Base-by-base conservation (phyloP, 2,888 invertebrate species). In the Junonia oenone region DNA sequence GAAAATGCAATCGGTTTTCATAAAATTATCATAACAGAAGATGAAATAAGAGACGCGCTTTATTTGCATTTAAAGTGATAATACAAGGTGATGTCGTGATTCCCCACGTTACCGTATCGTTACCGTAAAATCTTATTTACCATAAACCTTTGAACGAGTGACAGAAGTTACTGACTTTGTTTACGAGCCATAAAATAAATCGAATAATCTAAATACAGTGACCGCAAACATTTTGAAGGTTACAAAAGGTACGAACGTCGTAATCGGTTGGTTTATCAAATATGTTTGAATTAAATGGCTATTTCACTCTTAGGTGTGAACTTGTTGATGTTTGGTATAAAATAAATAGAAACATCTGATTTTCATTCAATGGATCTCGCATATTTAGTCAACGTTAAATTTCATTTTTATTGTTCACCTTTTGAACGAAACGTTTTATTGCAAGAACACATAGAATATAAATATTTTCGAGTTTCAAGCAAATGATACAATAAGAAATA, bases 151-250 rank as follows among this genome's bases (percentile, higher is more conserved):
- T 72, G 75, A 73, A 43, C 43, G 79, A 78, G 78, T 78, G 76
- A 77, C 82, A 81, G 75, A 74, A 83, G 78, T 82, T 75, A 76
- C 74, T 73, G 72, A 77, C 76, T 73, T 86, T 82, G 83, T 87
- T 86, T 88, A 89, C 77, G 85, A 77, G 68, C 86, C 66, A 84
- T 89, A 85, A 89, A 87, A 81, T 83, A 86, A 88, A 88, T 85
- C 79, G 86, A 85, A 80, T 75, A 75, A 73, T 78, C 64, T 63
- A 57, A 63, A 67, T 60, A 74, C 73, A 70, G 68, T 72, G 74
- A 71, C 74, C 71, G 68, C 65, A 66, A 69, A 66, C 69, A 69
- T 65, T 58, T 61, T 52, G 51, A 37, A 51, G 43, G 17, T 49
- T 49, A 50, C 51, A 45, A 29, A 50, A 37, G 35, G 50, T 29